Percentiles rank a stretch among this genome's conserved stretches.
Conservation (phyloP, 2,797 vertebrate species). For the Hybognathus amarus region DNA sequence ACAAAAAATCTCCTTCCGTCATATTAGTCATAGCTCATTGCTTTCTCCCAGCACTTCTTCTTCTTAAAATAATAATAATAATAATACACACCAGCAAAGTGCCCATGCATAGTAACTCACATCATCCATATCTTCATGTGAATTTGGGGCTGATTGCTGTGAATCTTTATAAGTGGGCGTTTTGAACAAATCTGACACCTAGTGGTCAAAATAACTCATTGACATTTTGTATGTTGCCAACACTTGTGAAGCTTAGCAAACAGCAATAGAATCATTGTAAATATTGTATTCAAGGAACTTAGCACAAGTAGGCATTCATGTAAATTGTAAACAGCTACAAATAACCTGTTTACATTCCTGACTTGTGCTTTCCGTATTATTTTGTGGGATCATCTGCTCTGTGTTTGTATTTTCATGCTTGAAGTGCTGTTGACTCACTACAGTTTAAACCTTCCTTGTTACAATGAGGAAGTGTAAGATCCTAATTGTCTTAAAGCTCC, state of each 20-base stretch:
- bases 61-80: no score
- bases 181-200: slow-evolving; percentile 13
- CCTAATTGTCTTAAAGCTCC: not conserved
- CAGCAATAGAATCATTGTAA: not conserved
- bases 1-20: not conserved
- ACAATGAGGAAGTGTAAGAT: not conserved
- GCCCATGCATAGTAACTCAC: not conserved
- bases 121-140: not conserved
- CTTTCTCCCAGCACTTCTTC: not conserved
- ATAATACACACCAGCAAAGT: not conserved
- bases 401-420: slow-evolving; percentile 1
- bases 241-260: not conserved
- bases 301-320: not conserved
- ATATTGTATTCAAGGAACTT: not conserved
- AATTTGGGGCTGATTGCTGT: not conserved
- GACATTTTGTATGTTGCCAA: not conserved
- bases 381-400: not conserved
- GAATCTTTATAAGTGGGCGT: not conserved
- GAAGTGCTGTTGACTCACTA: not conserved
- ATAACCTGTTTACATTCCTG: not conserved
- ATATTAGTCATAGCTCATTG: not conserved
- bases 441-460: not conserved
- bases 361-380: not conserved
- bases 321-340: not conserved
- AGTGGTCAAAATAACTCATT: not conserved